Base-by-base conservation (phyloP, 2,888 invertebrate genomes). In the Esperia sulphurella region DNA sequence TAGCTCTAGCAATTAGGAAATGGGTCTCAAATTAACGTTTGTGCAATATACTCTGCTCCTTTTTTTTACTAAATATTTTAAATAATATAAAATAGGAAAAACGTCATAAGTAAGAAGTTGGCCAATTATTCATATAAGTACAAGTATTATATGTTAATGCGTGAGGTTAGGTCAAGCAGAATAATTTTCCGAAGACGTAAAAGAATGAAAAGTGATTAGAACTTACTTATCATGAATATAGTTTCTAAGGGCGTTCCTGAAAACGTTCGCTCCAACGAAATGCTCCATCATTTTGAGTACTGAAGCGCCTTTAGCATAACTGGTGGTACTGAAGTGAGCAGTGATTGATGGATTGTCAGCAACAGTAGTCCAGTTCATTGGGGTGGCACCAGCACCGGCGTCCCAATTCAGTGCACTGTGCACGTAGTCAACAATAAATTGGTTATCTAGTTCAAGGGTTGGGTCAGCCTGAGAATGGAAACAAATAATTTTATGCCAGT, bases 351-450 rank as follows among this genome's bases (percentile, higher is more conserved):
- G 74, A 14, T 77, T 75, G 50, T 83, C 70, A 0, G 81, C 90
- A 52, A 95, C 88, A 0, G 91, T 85, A 46, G 91, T 90, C 46
- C 91, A 91, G 49, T 84, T 83, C 59, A 89, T 89, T 1, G 89
- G 75, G 4, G 71, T 76, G 1, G 80, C 83, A 0, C 65, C 59
- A 0, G 69, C 59, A 0, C 86, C 76, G 12, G 93, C 86, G 52
- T 95, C 95, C 51, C 77, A 78, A 8, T 66, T 75, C 38, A 95
- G 83, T 8, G 93, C 94, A 1, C 85, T 79, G 52, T 95, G 95
- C 0, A 95, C 74, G 63, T 94, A 92, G 48, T 93, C 92, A 0
- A 93, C 83, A 0, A 95, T 91, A 58, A 95, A 96, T 68, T 95
- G 95, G 10, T 85, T 80, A 33, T 68, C 79, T 30, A 89, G 58